Conservation (phyloP, 37 sponge, comb jelly and placozoan genomes). For the Oscarella lobularis region DNA sequence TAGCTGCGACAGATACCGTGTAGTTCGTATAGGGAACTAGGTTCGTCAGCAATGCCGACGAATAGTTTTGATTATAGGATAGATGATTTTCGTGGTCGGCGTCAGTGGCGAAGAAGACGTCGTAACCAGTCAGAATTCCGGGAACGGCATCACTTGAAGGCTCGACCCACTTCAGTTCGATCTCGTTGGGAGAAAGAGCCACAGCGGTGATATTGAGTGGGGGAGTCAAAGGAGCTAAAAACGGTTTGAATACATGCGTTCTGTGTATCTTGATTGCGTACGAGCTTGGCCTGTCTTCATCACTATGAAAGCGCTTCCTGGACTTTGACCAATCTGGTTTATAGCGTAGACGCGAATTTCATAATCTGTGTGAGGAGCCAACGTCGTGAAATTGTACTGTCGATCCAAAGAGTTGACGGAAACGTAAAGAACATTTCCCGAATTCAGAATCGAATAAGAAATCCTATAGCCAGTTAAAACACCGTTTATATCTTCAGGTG, state of each 20-base stretch:
- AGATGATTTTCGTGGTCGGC: background rate
- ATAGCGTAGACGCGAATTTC: background rate
- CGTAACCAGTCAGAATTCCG: background rate
- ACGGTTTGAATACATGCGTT: background rate
- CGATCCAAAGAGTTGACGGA: background rate
- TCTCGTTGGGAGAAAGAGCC: background rate
- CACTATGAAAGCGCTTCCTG: background rate
- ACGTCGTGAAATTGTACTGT: background rate
- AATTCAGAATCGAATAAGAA: background rate
- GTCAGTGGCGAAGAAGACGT: background rate
- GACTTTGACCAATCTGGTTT: background rate
- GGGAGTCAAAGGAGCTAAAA: background rate
- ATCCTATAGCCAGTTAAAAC: background rate
- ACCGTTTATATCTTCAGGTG: background rate
- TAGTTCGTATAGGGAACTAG: background rate
- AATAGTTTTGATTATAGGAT: background rate
- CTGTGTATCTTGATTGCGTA: background rate
- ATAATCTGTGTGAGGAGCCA: background rate
- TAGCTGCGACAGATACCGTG: background rate
- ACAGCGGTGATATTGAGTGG: background rate
- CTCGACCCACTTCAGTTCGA: background rate
- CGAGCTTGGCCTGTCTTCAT: background rate
- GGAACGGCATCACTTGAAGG: background rate
- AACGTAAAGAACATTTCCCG: background rate
- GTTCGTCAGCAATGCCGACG: background rate